A percentile compares a stretch with the other conserved stretches of the same genome.
These are phyloP conservation scores for Chroicocephalus ridibundus DNA, from an alignment of 2,113 vertebrate genomes.

Conservation along the genomic window DNA sequence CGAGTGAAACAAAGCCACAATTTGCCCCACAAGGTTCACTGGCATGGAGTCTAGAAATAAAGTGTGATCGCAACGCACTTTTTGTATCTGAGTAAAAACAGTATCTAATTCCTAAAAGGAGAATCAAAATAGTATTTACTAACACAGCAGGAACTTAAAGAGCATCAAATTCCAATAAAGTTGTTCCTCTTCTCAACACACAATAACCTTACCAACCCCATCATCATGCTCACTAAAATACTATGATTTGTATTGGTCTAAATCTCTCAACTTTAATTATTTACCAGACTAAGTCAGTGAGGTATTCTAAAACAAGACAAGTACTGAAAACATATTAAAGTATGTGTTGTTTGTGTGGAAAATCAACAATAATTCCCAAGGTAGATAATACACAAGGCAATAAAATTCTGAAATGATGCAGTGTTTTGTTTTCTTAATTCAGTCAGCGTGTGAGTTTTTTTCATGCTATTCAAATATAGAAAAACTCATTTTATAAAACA, in stretches of 20 bases:
- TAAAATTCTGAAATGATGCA: not conserved
- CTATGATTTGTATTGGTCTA: not conserved
- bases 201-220: not conserved
- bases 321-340: not conserved
- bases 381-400: not conserved
- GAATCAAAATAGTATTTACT: not conserved
- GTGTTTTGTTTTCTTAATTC: not conserved
- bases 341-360: not conserved
- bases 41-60: not conserved
- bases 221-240: not conserved
- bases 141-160: not conserved
- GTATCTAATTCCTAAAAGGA: not conserved
- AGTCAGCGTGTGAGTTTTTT: not conserved
- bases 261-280: not conserved
- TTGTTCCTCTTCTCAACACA: not conserved
- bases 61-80: not conserved
- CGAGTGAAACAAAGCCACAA: not conserved
- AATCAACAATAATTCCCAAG: not conserved
- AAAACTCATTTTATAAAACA: not conserved
- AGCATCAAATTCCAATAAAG: fast-evolving
- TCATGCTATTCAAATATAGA: not conserved
- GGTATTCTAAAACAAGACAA: not conserved
- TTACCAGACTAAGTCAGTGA: not conserved
- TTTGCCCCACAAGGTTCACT: not conserved
- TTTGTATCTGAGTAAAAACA: not conserved